Base-by-base conservation (phyloP, 2,113 vertebrate genomes). In the Cairina moschata region DNA sequence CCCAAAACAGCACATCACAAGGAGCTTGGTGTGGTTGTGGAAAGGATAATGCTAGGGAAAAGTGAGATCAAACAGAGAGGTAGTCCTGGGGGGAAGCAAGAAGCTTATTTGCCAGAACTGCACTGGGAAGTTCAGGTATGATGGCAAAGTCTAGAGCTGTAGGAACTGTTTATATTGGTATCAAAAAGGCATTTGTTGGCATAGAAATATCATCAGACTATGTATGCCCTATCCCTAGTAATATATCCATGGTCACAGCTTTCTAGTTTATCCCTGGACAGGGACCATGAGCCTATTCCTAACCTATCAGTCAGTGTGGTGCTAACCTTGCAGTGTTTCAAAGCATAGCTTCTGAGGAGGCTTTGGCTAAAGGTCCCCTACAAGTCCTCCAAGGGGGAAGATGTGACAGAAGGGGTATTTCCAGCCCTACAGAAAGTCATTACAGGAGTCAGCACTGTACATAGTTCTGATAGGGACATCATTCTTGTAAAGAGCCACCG, bases 381-480 rank as follows among this genome's bases (percentile, higher is more conserved):
- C n/a, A 18, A 18, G 75, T 16, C 34, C 55, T 44, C 4, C 20
- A 8, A 69, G 46, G 38, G 59, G 44, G 77, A 25, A 72, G 78
- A 76, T 16, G 44, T 3, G 44, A 28, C 73, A 60, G 54, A 36
- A 63, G 66, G 79, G 82, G 63, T 17, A 83, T 94, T 92, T 56
- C 92, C 83, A 81, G 15, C 59, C 52, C 48, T 73, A 11, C 10
- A 14, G 48, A 63, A 44, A 63, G 72, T 42, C 40, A 3, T 9
- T 7, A 28, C 50, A 20, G 78, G 59, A 17, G 17, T 11, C 31
- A 20, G 59, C 0, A 4, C 65, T 13, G 32, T 1, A 4, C 9
- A 2, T 26, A 18, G 10, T 54, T 83, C 38, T 40, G 91, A 42
- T 7, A 13, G 0, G 8, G 81, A 8, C 18, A 0, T 6, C 9